phyloP scores from a whole-genome alignment of 2,113 vertebrate genomes.

The Coptodon rendalli region DNA sequence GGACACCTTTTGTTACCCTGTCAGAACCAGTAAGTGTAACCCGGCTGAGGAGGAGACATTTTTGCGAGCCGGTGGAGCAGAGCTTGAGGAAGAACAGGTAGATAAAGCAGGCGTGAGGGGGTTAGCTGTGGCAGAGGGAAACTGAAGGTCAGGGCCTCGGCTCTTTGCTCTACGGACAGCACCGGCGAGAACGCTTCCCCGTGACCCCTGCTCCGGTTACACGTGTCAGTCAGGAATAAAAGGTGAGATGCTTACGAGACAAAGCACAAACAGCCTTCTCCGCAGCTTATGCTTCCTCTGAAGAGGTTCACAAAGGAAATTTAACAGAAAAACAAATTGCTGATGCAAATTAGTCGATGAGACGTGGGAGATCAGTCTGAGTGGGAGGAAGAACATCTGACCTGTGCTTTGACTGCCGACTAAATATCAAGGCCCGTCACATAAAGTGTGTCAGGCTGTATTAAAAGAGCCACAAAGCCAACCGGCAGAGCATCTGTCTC shows the following conservation, averaged over 20 bases:
- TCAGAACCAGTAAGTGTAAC: conserved; percentile 56
- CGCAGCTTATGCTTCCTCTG: background rate
- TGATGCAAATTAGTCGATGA: background rate
- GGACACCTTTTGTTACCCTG: conserved; percentile 66
- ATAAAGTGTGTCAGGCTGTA: background rate
- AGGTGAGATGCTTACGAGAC: conserved; percentile 38
- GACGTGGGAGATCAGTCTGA: background rate
- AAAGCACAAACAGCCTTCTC: background rate
- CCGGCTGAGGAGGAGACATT: conserved; percentile 25
- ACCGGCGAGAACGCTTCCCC: background rate
- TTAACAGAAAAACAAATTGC: background rate
- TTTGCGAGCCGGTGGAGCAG: background rate
- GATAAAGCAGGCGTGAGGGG: conserved; percentile 5
- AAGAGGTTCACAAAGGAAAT: background rate
- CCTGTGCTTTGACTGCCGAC: conserved; percentile 7
- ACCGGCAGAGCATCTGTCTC: background rate
- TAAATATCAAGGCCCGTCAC: background rate
- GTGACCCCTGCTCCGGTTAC: conserved; percentile 12
- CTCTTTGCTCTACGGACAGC: background rate
- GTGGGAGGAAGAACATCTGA: conserved; percentile 8
- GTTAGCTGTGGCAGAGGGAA: conserved; percentile 28
- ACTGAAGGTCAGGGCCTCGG: conserved; percentile 23
- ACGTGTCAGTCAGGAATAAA: conserved; percentile 50
- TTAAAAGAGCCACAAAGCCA: background rate
- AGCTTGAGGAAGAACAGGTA: conserved; percentile 7